Percentiles rank a stretch among this genome's conserved stretches.
Evolutionary conservation across 2,113 vertebrate species (phyloP).

Genomic region (Gnathonemus longibarbis): DNA sequence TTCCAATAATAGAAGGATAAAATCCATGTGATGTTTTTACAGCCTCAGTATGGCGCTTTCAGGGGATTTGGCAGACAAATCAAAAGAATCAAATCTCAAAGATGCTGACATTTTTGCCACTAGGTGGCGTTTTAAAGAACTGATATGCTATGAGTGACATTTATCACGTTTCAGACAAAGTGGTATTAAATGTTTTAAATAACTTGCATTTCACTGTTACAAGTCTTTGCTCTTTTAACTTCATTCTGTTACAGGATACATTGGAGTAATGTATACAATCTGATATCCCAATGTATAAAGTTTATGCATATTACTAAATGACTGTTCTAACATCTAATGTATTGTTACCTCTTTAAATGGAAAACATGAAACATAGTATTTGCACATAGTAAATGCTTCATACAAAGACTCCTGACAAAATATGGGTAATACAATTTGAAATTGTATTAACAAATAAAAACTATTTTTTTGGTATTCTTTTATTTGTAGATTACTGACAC

Average conservation of each 20-base stretch:
- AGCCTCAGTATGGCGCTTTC: neutral
- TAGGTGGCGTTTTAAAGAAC: neutral
- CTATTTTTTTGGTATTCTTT: neutral
- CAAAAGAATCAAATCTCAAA: neutral
- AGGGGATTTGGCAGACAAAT: neutral
- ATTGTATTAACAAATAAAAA: neutral
- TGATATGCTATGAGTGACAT: neutral
- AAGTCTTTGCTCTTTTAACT: neutral
- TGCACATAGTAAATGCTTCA: neutral
- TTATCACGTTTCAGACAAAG: neutral
- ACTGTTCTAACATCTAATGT: neutral
- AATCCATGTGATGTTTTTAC: neutral
- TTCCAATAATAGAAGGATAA: neutral
- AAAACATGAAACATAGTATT: neutral
- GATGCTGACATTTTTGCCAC: constrained; percentile 4
- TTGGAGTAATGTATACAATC: neutral
- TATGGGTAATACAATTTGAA: neutral
- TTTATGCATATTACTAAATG: neutral
- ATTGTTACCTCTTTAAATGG: neutral
- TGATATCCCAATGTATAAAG: neutral
- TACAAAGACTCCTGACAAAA: neutral
- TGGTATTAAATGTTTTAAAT: neutral
- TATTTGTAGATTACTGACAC: neutral
- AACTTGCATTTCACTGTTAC: neutral
- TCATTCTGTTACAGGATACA: neutral